phyloP scores from a whole-genome alignment of 2,888 invertebrate species.

The Petrolisthes cinctipes region DNA sequence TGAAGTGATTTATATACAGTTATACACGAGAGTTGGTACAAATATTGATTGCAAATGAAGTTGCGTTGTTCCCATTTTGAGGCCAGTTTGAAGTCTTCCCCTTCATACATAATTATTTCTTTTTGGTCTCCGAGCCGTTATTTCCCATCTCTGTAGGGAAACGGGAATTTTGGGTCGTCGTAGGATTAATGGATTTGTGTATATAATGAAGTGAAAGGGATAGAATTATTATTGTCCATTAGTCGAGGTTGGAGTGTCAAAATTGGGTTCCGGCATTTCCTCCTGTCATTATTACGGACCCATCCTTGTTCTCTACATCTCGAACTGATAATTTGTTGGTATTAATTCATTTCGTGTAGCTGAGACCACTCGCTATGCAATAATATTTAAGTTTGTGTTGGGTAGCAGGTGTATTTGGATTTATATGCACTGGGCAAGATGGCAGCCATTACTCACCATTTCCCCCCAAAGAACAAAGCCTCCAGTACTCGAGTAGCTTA shows the following conservation, averaged over 20 bases:
- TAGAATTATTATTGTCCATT: too few species aligned
- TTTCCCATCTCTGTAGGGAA: too few species aligned
- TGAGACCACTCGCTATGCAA: too few species aligned
- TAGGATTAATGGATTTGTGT: too few species aligned
- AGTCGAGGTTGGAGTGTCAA: background rate
- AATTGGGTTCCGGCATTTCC: background rate
- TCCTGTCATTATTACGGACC: background rate
- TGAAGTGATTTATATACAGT: background rate
- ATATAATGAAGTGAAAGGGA: too few species aligned
- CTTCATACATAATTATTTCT: background rate
- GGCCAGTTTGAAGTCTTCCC: conserved; percentile 11
- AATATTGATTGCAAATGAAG: conserved; percentile 45
- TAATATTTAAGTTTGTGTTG: too few species aligned
- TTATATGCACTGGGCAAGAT: conserved; percentile 8
- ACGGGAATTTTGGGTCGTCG: too few species aligned
- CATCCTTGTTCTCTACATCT: background rate
- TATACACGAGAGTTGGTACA: conserved; percentile 2
- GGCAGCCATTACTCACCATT: background rate
- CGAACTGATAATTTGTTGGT: too few species aligned
- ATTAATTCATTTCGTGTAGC: too few species aligned
- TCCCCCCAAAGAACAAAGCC: background rate
- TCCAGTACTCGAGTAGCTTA: background rate
- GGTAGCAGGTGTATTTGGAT: too few species aligned
- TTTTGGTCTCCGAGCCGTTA: too few species aligned
- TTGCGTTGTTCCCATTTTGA: conserved; percentile 43